Evolutionary conservation across 2,888 invertebrate genomes (phyloP), one percentile per base, ranked within the genome.

Genomic region (Ennomos erosarius): DNA sequence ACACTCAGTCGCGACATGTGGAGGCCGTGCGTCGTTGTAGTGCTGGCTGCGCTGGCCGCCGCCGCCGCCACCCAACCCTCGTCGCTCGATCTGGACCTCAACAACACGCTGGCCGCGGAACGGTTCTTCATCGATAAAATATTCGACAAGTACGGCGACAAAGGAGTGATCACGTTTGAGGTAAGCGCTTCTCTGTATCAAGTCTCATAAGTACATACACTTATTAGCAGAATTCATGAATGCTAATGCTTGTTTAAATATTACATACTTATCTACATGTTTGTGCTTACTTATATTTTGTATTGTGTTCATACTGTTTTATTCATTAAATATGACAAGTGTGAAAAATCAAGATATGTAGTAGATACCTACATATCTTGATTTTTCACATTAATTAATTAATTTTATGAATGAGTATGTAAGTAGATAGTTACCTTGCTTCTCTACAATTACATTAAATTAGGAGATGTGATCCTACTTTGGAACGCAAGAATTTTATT

Each of bases 61-160:
- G 74, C 74, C 45, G 70, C 74, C 71, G 65, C 71, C 64, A 74
- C 62, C 64, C 62, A 69, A 65, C 51, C 50, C 59, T 52, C 47
- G 49, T 56, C 64, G 55, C 43, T 64, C 10, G 52, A 64, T 13
- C 62, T 67, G 16, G 73, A 76, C 44, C 51, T 69, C 59, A 85
- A 86, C 76, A 83, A 79, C 70, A 83, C 86, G 1, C 62, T 80
- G 37, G 82, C 81, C 34, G 89, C 91, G 0, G 90, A 93, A 73
- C 82, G 84, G 67, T 93, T 89, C 75, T 93, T 93, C 78, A 89
- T 93, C 63, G 82, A 88, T 67, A 88, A 91, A 75, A 93, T 93
- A 72, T 94, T 94, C 75, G 84, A 88, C 70, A 94, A 94, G 74
- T 94, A 94, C 70, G 94, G 94, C 26, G 84, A 92, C 65, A 88